These are phyloP conservation scores for Marmota flaviventris DNA, from an alignment of 2,113 vertebrate species.

Conservation along the genomic window DNA sequence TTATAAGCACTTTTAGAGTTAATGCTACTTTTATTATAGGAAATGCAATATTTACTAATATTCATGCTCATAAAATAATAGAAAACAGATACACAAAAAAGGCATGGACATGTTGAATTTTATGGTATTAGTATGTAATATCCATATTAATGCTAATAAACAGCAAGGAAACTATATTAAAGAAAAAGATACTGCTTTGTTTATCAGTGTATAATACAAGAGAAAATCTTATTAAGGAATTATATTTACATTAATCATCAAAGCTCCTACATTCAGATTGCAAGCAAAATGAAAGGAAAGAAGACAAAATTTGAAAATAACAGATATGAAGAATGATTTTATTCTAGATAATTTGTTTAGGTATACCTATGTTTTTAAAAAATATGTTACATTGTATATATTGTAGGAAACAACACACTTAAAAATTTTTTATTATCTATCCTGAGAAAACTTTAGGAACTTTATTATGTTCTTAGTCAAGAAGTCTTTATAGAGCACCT, in stretches of 20 bases:
- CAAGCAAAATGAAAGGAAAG: conserved; percentile 25
- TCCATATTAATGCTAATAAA: conserved; percentile 59
- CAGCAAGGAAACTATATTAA: conserved; percentile 57
- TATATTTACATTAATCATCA: conserved; percentile 53
- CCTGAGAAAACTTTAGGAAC: neutral
- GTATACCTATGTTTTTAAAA: neutral
- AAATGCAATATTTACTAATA: conserved; percentile 65
- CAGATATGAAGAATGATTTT: neutral
- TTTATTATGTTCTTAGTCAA: neutral
- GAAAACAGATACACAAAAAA: conserved; percentile 42
- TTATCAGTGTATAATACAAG: conserved; percentile 46
- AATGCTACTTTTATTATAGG: neutral
- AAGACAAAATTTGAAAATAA: neutral
- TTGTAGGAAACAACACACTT: neutral
- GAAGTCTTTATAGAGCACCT: neutral
- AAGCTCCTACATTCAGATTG: neutral
- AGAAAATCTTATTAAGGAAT: conserved; percentile 48
- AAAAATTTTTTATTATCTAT: neutral
- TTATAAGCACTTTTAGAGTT: conserved; percentile 47
- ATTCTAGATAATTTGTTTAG: neutral
- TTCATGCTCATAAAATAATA: conserved; percentile 52
- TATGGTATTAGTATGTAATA: conserved; percentile 56
- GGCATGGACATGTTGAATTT: conserved; percentile 49
- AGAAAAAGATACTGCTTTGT: conserved; percentile 54
- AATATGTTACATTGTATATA: neutral